Conservation (phyloP, 1,140 invertebrate genomes). For the Papilio polytes region DNA sequence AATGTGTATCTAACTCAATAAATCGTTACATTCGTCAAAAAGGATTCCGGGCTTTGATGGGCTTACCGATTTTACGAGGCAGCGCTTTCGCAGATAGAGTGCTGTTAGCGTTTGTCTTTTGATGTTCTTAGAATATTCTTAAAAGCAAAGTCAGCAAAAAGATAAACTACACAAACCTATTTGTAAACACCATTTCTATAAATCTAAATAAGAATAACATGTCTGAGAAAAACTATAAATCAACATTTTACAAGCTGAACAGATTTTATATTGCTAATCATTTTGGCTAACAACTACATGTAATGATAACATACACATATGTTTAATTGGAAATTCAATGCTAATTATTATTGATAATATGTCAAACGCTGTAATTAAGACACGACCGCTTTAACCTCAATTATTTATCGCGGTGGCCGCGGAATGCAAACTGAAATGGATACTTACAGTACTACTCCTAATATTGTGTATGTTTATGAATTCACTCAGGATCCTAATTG, state of each 20-base stretch:
- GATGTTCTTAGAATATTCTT: neutral
- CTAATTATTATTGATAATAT: conserved; percentile 17
- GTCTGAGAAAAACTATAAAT: too few species aligned
- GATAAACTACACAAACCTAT: neutral
- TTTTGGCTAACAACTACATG: too few species aligned
- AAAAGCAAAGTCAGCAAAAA: neutral
- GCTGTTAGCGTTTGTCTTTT: conserved; percentile 25
- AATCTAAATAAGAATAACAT: neutral
- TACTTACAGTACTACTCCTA: neutral
- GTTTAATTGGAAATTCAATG: too few species aligned
- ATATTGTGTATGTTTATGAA: neutral
- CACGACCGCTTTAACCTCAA: conserved; percentile 22
- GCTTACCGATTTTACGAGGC: conserved; percentile 35
- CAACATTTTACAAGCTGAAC: too few species aligned
- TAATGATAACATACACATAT: too few species aligned
- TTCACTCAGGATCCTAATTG: neutral
- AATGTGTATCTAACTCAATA: conserved; percentile 55
- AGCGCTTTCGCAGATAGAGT: conserved; percentile 22
- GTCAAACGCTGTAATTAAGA: conserved; percentile 24
- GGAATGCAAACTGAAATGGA: conserved; percentile 32
- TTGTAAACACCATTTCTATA: neutral
- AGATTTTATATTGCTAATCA: too few species aligned
- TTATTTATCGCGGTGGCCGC: conserved; percentile 32
- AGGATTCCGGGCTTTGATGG: conserved; percentile 38
- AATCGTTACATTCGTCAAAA: conserved; percentile 51